Evolutionary conservation across 2,888 invertebrate species (phyloP).

Genomic region (Bimastos eiseni): DNA sequence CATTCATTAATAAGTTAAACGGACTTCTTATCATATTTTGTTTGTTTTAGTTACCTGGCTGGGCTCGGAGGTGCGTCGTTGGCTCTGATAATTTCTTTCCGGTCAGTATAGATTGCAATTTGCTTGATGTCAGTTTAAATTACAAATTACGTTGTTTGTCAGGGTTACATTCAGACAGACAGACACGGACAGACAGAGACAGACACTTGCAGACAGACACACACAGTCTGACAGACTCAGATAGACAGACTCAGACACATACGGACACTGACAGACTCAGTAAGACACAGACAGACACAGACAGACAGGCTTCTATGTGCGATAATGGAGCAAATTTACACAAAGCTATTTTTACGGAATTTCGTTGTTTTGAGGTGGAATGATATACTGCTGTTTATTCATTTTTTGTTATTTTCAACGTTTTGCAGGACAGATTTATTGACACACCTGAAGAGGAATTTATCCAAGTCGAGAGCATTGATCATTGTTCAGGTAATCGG

Average conservation of each 20-base stretch:
- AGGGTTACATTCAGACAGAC: no score
- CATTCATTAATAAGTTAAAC: neutral
- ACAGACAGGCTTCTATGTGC: no score
- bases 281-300: no score
- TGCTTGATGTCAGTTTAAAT: neutral
- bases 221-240: no score
- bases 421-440: neutral
- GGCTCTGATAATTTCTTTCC: neutral
- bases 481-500: neutral
- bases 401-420: neutral
- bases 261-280: no score
- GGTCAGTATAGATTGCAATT: neutral
- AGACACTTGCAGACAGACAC: no score
- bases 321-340: neutral
- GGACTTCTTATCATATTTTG: neutral
- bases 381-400: neutral
- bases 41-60: slow-evolving; percentile 32
- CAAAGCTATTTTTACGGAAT: neutral
- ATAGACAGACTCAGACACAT: no score
- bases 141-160: no score
- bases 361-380: neutral
- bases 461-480: neutral
- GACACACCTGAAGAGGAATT: neutral
- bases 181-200: no score
- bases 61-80: slow-evolving; percentile 25